Percentiles rank a stretch among this genome's conserved stretches.
Evolutionary conservation across 2,888 invertebrate genomes (phyloP).

Genomic region (Eilema griseolum): DNA sequence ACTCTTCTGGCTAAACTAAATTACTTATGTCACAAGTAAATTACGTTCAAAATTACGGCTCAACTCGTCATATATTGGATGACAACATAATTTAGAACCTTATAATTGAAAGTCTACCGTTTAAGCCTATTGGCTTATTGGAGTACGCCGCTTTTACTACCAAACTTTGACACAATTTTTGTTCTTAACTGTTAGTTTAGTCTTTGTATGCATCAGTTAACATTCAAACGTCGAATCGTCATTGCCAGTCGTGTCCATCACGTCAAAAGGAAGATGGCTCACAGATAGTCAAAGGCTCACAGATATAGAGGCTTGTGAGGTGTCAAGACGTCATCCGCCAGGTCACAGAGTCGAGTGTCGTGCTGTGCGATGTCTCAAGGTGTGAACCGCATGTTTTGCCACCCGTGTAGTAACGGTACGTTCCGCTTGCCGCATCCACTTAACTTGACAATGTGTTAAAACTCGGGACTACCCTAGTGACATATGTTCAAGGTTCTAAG

Average conservation of each 20-base stretch:
- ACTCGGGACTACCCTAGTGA: constrained; percentile 24
- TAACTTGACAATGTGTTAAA: constrained; percentile 51
- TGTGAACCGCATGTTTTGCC: constrained; percentile 71
- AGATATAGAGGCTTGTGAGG: constrained; percentile 5
- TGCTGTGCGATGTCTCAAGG: constrained; percentile 57
- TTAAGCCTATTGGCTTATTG: too few relatives aligned
- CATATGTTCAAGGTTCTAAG: constrained; percentile 11
- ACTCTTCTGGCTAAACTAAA: not conserved
- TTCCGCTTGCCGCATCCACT: constrained; percentile 62
- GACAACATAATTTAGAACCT: not conserved
- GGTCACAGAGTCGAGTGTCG: constrained; percentile 46
- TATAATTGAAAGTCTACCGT: not conserved
- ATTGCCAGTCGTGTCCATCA: not conserved
- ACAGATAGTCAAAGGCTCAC: not conserved
- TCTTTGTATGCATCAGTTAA: constrained; percentile 4
- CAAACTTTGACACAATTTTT: not conserved
- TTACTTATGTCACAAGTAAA: not conserved
- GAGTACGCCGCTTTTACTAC: too few relatives aligned
- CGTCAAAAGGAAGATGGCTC: not conserved
- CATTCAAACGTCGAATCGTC: not conserved
- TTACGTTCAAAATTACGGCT: too few relatives aligned
- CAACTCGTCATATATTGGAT: not conserved
- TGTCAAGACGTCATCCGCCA: constrained; percentile 27
- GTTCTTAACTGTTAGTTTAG: not conserved
- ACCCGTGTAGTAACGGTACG: constrained; percentile 81